Conservation (phyloP, 2,797 vertebrate genomes). For the Vespertilio murinus region DNA sequence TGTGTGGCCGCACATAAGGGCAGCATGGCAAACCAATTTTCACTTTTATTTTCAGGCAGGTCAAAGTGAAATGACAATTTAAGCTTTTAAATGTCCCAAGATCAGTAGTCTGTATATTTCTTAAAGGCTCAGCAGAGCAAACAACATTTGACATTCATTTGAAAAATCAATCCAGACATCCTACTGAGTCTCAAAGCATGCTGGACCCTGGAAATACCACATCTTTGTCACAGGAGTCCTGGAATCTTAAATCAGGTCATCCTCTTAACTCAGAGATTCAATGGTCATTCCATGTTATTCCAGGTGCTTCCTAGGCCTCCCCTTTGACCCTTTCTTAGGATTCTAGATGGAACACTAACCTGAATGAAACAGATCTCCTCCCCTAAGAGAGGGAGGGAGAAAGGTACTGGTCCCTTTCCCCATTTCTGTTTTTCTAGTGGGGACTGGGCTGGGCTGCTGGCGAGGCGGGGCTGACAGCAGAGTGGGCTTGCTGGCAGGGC, state of each 20-base stretch:
- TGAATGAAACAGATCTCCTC: not conserved
- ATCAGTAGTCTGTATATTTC: not conserved
- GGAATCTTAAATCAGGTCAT: not conserved
- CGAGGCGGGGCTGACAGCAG: not conserved
- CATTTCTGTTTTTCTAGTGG: not conserved
- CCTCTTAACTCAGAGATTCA: not conserved
- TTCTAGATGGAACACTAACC: not conserved
- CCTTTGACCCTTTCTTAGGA: not conserved
- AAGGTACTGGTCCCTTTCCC: not conserved
- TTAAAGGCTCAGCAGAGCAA: not conserved
- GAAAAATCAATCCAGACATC: not conserved
- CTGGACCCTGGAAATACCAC: not conserved
- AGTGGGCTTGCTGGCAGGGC: not conserved
- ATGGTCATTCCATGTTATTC: not conserved
- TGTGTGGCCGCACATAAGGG: not conserved
- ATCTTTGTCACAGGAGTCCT: not conserved
- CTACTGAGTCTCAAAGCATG: not conserved
- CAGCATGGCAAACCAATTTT: not conserved
- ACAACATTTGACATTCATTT: not conserved
- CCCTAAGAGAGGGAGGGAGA: not conserved
- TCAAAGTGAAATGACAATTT: constrained; percentile 34
- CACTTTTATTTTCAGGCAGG: constrained; percentile 29
- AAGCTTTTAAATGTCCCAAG: not conserved
- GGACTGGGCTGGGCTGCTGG: not conserved
- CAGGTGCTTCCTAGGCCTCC: not conserved